These are phyloP conservation scores for Pantherophis vulpinus DNA, from an alignment of 2,797 vertebrate species.

Conservation along the genomic window DNA sequence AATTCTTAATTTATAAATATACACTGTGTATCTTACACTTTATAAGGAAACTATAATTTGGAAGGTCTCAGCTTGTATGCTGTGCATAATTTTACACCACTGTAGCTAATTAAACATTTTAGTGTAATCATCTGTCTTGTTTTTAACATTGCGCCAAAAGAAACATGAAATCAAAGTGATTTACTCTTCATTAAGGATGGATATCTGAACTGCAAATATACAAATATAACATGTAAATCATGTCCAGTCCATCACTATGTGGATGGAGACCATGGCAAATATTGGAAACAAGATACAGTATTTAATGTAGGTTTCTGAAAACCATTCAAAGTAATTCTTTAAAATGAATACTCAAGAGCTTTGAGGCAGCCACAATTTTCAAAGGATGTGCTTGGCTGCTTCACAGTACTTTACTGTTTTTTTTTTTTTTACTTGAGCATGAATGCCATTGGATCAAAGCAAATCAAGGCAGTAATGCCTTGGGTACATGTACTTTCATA, in stretches of 20 bases:
- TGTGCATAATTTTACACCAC: conserved; percentile 7
- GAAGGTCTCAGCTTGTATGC: conserved; percentile 3
- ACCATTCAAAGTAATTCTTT: not conserved
- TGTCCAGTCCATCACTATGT: not conserved
- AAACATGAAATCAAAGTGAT: conserved; percentile 7
- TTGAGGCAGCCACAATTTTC: not conserved
- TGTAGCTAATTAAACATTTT: conserved; percentile 25
- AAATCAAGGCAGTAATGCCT: not conserved
- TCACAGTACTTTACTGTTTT: not conserved
- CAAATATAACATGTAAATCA: not conserved
- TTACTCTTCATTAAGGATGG: not conserved
- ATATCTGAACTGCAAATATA: not conserved
- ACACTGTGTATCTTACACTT: conserved; percentile 14
- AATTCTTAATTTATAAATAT: conserved; percentile 32
- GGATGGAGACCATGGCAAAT: not conserved
- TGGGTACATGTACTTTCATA: not conserved
- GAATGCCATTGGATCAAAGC: not conserved
- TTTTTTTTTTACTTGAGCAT: not conserved
- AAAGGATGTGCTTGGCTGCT: not conserved
- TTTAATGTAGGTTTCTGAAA: not conserved
- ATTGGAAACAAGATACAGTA: not conserved
- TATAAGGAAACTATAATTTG: conserved; percentile 19
- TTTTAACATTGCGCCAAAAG: conserved; percentile 13
- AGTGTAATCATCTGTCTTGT: conserved; percentile 21
- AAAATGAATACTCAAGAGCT: not conserved